phyloP scores from a whole-genome alignment of 23 tunicate genomes.

The Ascidia mentula region DNA sequence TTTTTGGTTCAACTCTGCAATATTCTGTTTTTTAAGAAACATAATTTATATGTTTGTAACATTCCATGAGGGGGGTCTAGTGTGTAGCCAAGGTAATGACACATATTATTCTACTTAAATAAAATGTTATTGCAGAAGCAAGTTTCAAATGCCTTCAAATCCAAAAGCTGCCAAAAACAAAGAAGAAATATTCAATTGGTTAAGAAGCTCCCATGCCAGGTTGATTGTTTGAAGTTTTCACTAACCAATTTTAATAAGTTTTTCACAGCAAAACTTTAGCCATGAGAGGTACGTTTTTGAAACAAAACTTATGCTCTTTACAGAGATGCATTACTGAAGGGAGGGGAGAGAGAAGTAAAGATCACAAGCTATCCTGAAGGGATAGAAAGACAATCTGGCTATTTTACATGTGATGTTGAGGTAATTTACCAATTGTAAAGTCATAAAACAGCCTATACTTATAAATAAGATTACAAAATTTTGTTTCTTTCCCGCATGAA shows the following conservation, averaged over 20 bases:
- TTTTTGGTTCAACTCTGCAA: too few species aligned
- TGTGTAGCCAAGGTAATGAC: background rate
- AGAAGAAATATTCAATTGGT: background rate
- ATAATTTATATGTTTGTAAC: too few species aligned
- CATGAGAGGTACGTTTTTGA: too few species aligned
- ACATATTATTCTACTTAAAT: too few species aligned
- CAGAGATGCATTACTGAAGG: constrained; percentile 4
- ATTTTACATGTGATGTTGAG: background rate
- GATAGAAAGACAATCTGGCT: background rate
- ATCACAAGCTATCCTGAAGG: background rate
- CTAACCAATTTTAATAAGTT: too few species aligned
- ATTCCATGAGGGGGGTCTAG: too few species aligned
- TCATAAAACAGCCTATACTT: too few species aligned
- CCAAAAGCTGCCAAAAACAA: background rate
- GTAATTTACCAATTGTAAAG: background rate
- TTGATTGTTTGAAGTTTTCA: too few species aligned
- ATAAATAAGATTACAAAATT: background rate
- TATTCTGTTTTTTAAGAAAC: background rate
- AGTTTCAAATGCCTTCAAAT: background rate
- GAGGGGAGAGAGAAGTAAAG: background rate
- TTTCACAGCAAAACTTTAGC: too few species aligned
- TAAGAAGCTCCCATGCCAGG: background rate
- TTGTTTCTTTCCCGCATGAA: background rate
- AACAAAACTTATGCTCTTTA: background rate
- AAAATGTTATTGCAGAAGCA: background rate